Evolutionary conservation across 2,797 vertebrate genomes (phyloP), one percentile per base, ranked within the genome.

Genomic region (Octomys mimax): DNA sequence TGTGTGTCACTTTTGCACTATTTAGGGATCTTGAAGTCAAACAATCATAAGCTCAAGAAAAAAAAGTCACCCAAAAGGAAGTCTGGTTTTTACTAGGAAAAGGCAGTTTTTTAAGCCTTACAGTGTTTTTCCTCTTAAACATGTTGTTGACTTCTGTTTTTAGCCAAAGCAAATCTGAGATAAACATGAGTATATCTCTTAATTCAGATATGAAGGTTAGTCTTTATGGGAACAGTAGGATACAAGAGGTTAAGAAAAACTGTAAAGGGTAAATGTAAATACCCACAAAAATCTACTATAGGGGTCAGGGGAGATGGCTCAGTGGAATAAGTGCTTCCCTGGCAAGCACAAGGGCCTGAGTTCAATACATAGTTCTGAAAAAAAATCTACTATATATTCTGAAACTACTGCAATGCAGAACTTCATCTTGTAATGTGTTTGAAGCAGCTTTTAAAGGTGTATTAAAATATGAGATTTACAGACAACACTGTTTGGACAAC

Each of bases 201-300:
- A 11, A 36, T n/a, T 2, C 5, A 46, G 2, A 61, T 68, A 54
- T 36, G 31, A 87, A 78, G 39, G 12, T 16, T 2, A 79, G 62
- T 3, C 2, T 36, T 91, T 91, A 42, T 52, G 18, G 18, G 2
- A 28, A 85, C 61, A 73, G 33, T 28, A 57, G 21, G 33, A 70
- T 70, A 49, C 36, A 59, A 83, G 86, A 49, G 28, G 5, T 5
- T 82, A 66, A 16, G 64, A 52, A 70, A 89, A 57, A 26, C 88
- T 39, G 77, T 31, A n/a, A n/a, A 89, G 26, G 18, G 21, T 89
- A 68, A 92, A 73, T 92, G 16, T 68, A 92, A 95, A 70, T 52
- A 54, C 6, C 26, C 18, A 39, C n/a, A 13, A 70, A 3, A 90
- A 80, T 75, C 31, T 26, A 18, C 4, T 82, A 14, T 39, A 24